phyloP scores from a whole-genome alignment of 1,140 invertebrate genomes.

The Drosophila lacertosa region DNA sequence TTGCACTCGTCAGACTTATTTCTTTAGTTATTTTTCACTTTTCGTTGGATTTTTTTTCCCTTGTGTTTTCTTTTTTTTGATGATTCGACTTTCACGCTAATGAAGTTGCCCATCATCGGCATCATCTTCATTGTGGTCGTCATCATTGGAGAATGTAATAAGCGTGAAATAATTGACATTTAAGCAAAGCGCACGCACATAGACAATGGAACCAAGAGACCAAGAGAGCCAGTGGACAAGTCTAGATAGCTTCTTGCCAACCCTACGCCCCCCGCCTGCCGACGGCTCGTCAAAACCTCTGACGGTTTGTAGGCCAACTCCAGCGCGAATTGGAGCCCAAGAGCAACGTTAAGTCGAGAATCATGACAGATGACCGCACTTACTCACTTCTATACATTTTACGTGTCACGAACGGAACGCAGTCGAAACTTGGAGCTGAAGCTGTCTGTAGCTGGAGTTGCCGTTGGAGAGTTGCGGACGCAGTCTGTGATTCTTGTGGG shows the following conservation, averaged over 20 bases:
- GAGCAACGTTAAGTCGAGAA: slow-evolving; percentile 50
- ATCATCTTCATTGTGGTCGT: slow-evolving; percentile 52
- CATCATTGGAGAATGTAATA: slow-evolving; percentile 67
- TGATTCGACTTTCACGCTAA: slow-evolving; percentile 59
- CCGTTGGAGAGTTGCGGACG: background rate
- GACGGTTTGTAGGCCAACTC: slow-evolving; percentile 69
- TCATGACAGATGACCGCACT: slow-evolving; percentile 81
- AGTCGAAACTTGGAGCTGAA: slow-evolving; percentile 25
- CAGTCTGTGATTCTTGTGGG: slow-evolving; percentile 32
- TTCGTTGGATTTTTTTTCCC: slow-evolving; percentile 46
- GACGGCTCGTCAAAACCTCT: no score
- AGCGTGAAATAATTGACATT: slow-evolving; percentile 82
- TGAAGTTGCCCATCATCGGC: slow-evolving; percentile 31
- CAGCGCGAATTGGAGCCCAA: slow-evolving; percentile 11
- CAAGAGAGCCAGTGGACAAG: slow-evolving; percentile 24
- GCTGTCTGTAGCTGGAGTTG: background rate
- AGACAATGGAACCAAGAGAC: slow-evolving; percentile 57
- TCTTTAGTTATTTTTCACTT: slow-evolving; percentile 25
- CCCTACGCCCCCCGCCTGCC: no score
- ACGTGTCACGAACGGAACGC: slow-evolving; percentile 32
- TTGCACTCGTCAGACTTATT: slow-evolving; percentile 19
- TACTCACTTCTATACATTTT: slow-evolving; percentile 51
- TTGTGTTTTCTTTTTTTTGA: background rate
- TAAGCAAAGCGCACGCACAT: slow-evolving; percentile 78
- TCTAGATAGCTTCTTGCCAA: background rate